A percentile compares a stretch with the other conserved stretches of the same genome.
Conservation (phyloP, 1,140 invertebrate species). For the Copidosoma floridanum region DNA sequence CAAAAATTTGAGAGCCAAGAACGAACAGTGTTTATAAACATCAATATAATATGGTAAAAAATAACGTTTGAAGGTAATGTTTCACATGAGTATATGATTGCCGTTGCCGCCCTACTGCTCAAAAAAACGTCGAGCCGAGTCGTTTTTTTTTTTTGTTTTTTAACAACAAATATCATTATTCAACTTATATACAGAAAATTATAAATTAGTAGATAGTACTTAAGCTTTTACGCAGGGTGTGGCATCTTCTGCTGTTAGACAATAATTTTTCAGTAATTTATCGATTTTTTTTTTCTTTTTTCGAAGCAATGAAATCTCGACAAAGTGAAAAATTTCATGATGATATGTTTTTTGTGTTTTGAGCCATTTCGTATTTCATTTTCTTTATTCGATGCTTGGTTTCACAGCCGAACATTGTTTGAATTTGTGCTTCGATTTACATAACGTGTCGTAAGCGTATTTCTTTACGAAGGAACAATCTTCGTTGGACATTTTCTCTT, state of each 20-base stretch:
- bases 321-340: too few relatives aligned
- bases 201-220: conserved; percentile 11
- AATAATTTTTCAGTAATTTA: too few relatives aligned
- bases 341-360: background rate
- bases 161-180: background rate
- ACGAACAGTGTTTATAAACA: background rate
- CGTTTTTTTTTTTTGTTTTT: conserved; percentile 7
- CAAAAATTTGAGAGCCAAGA: background rate
- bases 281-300: too few relatives aligned
- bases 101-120: background rate
- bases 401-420: conserved; percentile 2
- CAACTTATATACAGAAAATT: conserved; percentile 22
- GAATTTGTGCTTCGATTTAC: background rate
- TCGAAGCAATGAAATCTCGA: too few relatives aligned
- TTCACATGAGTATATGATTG: background rate
- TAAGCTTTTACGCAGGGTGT: background rate
- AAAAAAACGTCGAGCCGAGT: conserved; percentile 4
- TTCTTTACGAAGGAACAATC: too few relatives aligned
- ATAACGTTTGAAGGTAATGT: background rate
- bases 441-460: background rate
- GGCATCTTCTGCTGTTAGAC: conserved; percentile 4
- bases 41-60: background rate
- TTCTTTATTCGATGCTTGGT: background rate
- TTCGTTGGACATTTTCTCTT: too few relatives aligned
- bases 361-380: background rate